Evolutionary conservation across 2,113 vertebrate species (phyloP).

Genomic region (Bos javanicus): DNA sequence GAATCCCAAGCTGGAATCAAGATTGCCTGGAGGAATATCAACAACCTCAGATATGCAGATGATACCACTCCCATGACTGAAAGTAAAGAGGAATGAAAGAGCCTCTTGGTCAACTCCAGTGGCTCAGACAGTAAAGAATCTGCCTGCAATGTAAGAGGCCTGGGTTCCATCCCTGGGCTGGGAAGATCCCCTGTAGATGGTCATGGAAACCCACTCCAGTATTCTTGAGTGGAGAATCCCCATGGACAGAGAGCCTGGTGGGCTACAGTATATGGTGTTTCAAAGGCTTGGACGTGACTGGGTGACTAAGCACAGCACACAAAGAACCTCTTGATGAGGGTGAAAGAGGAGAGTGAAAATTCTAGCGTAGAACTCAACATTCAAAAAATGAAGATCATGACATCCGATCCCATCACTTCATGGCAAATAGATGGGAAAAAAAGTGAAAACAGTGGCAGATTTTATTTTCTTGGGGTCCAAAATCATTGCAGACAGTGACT

Average conservation of each 20-base stretch:
- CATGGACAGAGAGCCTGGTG: neutral
- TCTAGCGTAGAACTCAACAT: neutral
- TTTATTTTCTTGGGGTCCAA: neutral
- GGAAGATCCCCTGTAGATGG: neutral
- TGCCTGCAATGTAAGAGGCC: neutral
- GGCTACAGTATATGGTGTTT: neutral
- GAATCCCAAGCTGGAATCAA: neutral
- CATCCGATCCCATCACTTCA: neutral
- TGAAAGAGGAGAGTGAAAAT: neutral
- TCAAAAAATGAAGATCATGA: neutral
- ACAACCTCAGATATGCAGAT: neutral
- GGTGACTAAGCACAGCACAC: neutral
- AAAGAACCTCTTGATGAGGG: neutral
- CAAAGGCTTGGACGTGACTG: neutral
- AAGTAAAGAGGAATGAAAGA: neutral
- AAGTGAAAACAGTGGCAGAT: neutral
- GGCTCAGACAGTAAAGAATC: neutral
- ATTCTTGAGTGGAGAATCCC: neutral
- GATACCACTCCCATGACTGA: neutral
- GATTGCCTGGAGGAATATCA: neutral
- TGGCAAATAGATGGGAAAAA: neutral
- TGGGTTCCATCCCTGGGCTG: neutral
- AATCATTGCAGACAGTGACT: neutral
- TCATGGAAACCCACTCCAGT: neutral
- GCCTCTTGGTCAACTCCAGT: neutral